Conservation (phyloP, 2,113 vertebrate species). For the Equus przewalskii region DNA sequence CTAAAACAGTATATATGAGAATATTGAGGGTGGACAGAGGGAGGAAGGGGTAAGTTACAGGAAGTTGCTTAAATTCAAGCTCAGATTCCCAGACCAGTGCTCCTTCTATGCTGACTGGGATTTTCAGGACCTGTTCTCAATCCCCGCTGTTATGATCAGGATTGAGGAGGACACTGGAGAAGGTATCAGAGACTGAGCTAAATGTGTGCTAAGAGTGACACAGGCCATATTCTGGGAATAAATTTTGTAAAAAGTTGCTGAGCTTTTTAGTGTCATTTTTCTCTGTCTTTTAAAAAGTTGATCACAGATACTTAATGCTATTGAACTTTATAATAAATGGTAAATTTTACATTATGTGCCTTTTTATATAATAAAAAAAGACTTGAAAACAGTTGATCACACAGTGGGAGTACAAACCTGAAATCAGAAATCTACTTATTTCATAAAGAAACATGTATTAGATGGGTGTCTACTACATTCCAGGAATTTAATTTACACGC, state of each 20-base stretch:
- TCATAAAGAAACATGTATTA: background rate
- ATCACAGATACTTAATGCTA: background rate
- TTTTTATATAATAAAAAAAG: background rate
- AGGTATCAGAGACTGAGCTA: background rate
- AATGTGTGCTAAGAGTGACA: background rate
- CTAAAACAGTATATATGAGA: background rate
- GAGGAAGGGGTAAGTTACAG: background rate
- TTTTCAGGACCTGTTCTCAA: background rate
- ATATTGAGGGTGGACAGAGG: background rate
- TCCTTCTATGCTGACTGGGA: background rate
- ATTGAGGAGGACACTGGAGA: background rate
- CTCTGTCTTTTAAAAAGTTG: background rate
- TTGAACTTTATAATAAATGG: background rate
- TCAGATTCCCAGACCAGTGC: background rate
- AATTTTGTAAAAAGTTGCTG: background rate
- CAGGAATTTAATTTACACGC: background rate
- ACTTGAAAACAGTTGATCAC: background rate
- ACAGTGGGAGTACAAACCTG: background rate
- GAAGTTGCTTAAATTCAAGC: background rate
- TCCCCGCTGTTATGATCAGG: background rate
- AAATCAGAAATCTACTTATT: slow-evolving; percentile 8
- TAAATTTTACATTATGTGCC: background rate
- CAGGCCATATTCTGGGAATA: background rate
- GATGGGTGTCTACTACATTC: background rate
- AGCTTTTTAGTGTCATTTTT: background rate